Conservation (phyloP, 1,140 invertebrate species). For the Aphidius gifuensis region DNA sequence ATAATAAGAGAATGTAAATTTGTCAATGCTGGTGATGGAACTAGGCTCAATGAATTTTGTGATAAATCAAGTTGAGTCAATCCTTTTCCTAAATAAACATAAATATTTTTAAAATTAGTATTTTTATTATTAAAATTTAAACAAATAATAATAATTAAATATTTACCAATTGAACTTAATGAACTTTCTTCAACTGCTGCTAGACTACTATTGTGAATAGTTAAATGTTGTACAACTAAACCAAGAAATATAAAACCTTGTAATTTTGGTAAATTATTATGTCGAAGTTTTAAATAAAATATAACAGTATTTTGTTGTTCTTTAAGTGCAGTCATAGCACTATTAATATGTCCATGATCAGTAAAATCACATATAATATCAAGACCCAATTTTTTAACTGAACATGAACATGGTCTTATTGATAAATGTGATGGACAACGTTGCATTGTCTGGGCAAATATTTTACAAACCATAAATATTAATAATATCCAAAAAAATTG, state of each 20-base stretch:
- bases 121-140: neutral
- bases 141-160: slow-evolving; percentile 1
- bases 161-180: slow-evolving; percentile 76
- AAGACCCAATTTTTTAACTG: slow-evolving; percentile 79
- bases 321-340: slow-evolving; percentile 74
- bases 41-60: slow-evolving; percentile 71
- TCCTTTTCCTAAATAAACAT: slow-evolving; percentile 64
- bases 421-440: slow-evolving; percentile 69
- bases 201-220: slow-evolving; percentile 81
- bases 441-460: slow-evolving; percentile 50
- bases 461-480: slow-evolving; percentile 13
- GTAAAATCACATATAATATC: slow-evolving; percentile 84
- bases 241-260: slow-evolving; percentile 83
- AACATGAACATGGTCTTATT: slow-evolving; percentile 76
- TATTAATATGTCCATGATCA: slow-evolving; percentile 68
- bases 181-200: slow-evolving; percentile 83
- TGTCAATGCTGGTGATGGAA: slow-evolving; percentile 76
- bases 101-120: neutral
- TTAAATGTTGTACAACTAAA: slow-evolving; percentile 80
- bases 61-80: slow-evolving; percentile 81
- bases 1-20: slow-evolving; percentile 79
- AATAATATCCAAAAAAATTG: slow-evolving; percentile 26
- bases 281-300: slow-evolving; percentile 80
- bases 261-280: slow-evolving; percentile 78
- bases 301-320: slow-evolving; percentile 70